A percentile compares a stretch with the other conserved stretches of the same genome.
phyloP scores from a whole-genome alignment of 1,140 invertebrate genomes.

The Xylocopa sonorina region DNA sequence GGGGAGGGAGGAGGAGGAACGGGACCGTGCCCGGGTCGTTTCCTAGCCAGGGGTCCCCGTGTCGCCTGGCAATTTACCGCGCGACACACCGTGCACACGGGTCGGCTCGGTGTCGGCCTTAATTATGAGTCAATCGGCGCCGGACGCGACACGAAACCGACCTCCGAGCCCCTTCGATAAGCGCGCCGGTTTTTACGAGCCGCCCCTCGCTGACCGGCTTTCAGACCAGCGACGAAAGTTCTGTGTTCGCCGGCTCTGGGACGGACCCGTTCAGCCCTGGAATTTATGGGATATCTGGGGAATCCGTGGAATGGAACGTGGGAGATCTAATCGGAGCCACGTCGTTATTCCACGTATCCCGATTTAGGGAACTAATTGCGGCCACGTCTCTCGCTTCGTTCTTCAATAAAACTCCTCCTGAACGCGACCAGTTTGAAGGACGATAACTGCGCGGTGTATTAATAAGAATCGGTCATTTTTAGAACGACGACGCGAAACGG shows the following conservation, averaged over 20 bases:
- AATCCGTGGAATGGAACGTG: conserved; percentile 14
- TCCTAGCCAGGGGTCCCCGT: background rate
- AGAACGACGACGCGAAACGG: too few species aligned
- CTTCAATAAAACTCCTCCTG: too few species aligned
- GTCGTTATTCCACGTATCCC: background rate
- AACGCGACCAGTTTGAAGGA: too few species aligned
- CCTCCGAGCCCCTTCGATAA: background rate
- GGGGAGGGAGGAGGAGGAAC: too few species aligned
- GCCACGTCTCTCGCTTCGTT: too few species aligned
- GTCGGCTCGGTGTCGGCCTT: conserved; percentile 10
- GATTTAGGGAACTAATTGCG: conserved; percentile 3
- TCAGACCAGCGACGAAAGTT: background rate
- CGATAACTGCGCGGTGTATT: too few species aligned
- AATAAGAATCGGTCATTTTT: too few species aligned
- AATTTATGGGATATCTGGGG: conserved; percentile 3
- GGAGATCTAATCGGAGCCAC: background rate
- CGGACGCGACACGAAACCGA: conserved; percentile 3
- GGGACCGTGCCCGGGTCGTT: background rate
- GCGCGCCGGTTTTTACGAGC: conserved; percentile 19
- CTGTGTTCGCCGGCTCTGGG: background rate
- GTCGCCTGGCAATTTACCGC: background rate
- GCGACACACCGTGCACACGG: conserved; percentile 12
- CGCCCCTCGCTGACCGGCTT: too few species aligned
- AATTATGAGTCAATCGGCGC: conserved; percentile 32
- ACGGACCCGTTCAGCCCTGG: background rate